These are phyloP conservation scores for Gymnothorax reevesii DNA, from an alignment of 2,797 vertebrate species.

Conservation along the genomic window DNA sequence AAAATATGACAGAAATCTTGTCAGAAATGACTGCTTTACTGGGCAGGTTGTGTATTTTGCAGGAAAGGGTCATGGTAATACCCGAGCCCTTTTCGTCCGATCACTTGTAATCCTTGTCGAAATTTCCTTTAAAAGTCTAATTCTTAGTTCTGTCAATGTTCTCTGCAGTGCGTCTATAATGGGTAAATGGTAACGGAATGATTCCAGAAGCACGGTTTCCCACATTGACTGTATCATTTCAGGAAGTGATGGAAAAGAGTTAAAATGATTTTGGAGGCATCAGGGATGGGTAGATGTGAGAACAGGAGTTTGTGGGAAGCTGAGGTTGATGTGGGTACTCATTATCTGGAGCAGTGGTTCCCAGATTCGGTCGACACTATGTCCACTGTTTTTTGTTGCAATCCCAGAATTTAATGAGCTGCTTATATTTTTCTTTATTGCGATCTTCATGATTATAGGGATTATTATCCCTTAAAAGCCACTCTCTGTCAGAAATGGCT, in stretches of 20 bases:
- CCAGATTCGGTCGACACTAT: no score
- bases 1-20: not conserved
- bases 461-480: no score
- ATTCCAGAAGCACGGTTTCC: not conserved
- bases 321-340: no score
- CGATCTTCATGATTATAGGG: no score
- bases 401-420: no score
- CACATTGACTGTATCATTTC: not conserved
- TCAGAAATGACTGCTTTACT: not conserved
- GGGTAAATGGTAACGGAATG: no score
- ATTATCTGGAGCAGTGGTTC: no score
- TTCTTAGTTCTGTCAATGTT: not conserved
- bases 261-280: not conserved
- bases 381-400: no score
- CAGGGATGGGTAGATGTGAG: not conserved
- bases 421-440: no score
- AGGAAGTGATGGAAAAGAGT: not conserved
- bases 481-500: no score
- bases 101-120: not conserved
- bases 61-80: not conserved
- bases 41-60: not conserved
- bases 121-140: not conserved
- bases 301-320: constrained; percentile 8
- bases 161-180: not conserved
- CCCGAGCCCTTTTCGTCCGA: not conserved